Percentiles rank a stretch among this genome's conserved stretches.
Evolutionary conservation across 2,113 vertebrate species (phyloP).

Genomic region (Falcunculus frontatus): DNA sequence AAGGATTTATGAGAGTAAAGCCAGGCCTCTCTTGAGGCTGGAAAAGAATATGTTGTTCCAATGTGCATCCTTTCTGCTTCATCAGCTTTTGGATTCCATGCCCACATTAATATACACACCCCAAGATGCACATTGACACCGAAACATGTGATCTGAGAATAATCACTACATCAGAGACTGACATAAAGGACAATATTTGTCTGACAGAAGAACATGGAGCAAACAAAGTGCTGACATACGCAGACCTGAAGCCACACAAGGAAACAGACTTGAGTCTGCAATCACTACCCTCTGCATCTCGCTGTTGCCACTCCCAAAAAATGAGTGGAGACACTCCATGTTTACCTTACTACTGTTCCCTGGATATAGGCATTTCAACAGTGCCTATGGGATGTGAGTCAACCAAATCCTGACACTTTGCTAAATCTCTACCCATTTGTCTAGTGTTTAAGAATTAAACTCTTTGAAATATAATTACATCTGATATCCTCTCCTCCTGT

Average conservation of each 20-base stretch:
- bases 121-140: not conserved
- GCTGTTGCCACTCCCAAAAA: not conserved
- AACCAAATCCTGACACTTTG: not conserved
- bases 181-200: not conserved
- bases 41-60: not conserved
- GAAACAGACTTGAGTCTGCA: not conserved
- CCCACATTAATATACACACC: not conserved
- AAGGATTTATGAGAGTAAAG: not conserved
- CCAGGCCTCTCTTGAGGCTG: not conserved
- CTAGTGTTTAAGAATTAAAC: not conserved
- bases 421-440: not conserved
- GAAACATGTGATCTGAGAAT: not conserved
- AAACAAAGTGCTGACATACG: fast-evolving
- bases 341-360: not conserved
- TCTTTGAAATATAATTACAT: not conserved
- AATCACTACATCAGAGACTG: not conserved
- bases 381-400: not conserved
- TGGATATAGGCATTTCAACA: not conserved
- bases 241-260: not conserved
- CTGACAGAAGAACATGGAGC: no score
- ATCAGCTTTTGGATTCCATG: not conserved
- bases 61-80: not conserved
- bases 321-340: not conserved
- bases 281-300: fast-evolving
- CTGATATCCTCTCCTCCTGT: not conserved